Evolutionary conservation across 2,888 invertebrate species (phyloP).

Genomic region (Drosophila kanekoi): DNA sequence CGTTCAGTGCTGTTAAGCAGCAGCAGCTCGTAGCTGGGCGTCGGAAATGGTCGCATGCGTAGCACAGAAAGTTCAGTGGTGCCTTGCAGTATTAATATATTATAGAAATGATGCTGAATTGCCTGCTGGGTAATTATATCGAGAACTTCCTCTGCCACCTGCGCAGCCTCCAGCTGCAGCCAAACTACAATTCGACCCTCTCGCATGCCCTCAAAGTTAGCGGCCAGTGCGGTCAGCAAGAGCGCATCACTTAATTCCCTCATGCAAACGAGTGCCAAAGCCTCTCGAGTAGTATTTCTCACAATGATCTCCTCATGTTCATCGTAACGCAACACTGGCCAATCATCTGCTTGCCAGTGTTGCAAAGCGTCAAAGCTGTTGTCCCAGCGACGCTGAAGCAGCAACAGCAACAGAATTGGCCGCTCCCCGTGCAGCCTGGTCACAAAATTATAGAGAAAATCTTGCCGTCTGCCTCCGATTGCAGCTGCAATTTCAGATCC

Average conservation of each 20-base stretch:
- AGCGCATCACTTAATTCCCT: conserved; percentile 13
- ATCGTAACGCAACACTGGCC: conserved; percentile 47
- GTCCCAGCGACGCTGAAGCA: conserved; percentile 41
- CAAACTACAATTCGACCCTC: conserved; percentile 50
- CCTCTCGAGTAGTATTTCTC: not conserved
- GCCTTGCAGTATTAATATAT: conserved; percentile 31
- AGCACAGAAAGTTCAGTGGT: not conserved
- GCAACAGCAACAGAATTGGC: conserved; percentile 17
- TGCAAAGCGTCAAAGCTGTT: conserved; percentile 23
- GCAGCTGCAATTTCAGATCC: not conserved
- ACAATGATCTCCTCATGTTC: conserved; percentile 21
- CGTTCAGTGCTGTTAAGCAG: rapidly evolving
- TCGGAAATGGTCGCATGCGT: conserved; percentile 58
- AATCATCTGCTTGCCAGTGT: conserved; percentile 18
- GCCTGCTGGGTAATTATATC: conserved; percentile 7
- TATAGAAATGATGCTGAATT: conserved; percentile 16
- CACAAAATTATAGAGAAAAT: conserved; percentile 37
- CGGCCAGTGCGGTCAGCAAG: conserved; percentile 41
- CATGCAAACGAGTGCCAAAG: conserved; percentile 42
- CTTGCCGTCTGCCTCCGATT: not conserved
- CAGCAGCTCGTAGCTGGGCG: conserved; percentile 1
- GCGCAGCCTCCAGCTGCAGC: not conserved
- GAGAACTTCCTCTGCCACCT: not conserved
- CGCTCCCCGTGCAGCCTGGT: conserved; percentile 37
- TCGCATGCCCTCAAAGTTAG: conserved; percentile 37